Percentiles rank a stretch among this genome's conserved stretches.
Evolutionary conservation across 2,797 vertebrate genomes (phyloP).

Genomic region (Tokudaia muenninki): DNA sequence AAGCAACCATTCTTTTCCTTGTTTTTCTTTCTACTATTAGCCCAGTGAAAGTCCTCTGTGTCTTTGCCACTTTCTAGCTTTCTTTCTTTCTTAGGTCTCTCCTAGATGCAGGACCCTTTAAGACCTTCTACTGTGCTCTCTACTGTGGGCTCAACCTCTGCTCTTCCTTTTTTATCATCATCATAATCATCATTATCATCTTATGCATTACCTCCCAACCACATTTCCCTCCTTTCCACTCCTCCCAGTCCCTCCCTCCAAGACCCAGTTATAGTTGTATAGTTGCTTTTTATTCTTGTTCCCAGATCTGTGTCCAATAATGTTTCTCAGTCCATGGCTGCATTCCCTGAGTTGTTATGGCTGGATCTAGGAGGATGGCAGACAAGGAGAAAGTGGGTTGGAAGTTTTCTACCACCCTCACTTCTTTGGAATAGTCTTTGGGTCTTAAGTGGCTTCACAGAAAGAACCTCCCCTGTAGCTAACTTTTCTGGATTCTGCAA

Average conservation of each 20-base stretch:
- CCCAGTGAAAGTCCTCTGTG: background rate
- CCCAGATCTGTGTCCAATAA: background rate
- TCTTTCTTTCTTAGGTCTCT: background rate
- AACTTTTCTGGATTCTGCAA: background rate
- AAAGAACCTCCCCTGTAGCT: background rate
- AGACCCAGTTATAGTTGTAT: background rate
- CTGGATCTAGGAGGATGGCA: background rate
- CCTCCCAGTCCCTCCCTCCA: background rate
- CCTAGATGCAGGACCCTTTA: background rate
- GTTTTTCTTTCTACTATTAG: background rate
- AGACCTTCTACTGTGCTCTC: background rate
- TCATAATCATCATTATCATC: background rate
- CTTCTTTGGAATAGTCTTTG: background rate
- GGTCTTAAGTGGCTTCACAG: background rate
- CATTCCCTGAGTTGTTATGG: background rate
- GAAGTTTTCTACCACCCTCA: background rate
- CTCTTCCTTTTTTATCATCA: background rate
- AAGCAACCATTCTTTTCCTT: background rate
- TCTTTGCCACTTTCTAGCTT: background rate
- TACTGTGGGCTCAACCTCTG: background rate
- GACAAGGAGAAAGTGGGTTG: background rate
- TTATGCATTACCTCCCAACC: background rate
- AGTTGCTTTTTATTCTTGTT: background rate
- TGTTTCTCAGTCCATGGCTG: background rate
- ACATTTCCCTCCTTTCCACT: background rate